These are phyloP conservation scores for Thryonomys swinderianus DNA, from an alignment of 2,113 vertebrate genomes.

Conservation along the genomic window DNA sequence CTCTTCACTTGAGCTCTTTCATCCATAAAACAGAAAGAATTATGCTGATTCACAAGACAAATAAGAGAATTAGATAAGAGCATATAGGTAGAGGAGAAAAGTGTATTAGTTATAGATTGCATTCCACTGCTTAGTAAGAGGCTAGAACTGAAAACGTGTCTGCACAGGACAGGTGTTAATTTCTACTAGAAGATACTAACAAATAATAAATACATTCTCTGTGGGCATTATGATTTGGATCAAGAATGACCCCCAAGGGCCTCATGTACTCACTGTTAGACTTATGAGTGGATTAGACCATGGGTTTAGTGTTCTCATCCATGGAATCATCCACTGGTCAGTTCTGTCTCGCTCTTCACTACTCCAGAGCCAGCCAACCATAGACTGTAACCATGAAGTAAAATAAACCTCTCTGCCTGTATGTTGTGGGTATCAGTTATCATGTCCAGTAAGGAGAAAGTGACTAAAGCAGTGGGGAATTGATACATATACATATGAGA, in stretches of 20 bases:
- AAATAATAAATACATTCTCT: neutral
- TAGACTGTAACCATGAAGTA: neutral
- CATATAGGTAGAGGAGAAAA: neutral
- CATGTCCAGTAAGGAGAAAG: neutral
- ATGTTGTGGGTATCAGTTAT: neutral
- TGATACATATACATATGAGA: neutral
- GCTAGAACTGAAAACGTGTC: neutral
- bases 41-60: neutral
- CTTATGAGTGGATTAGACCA: neutral
- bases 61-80: neutral
- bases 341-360: neutral
- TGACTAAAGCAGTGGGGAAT: neutral
- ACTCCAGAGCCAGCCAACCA: neutral
- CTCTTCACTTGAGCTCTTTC: neutral
- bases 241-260: neutral
- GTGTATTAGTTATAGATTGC: neutral
- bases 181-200: neutral
- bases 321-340: neutral
- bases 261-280: neutral
- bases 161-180: neutral
- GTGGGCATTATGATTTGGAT: neutral
- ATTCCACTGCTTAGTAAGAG: neutral
- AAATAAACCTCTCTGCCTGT: neutral
- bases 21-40: neutral
- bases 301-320: neutral